Evolutionary conservation across 2,113 vertebrate genomes (phyloP).

Genomic region (Labeo catla): DNA sequence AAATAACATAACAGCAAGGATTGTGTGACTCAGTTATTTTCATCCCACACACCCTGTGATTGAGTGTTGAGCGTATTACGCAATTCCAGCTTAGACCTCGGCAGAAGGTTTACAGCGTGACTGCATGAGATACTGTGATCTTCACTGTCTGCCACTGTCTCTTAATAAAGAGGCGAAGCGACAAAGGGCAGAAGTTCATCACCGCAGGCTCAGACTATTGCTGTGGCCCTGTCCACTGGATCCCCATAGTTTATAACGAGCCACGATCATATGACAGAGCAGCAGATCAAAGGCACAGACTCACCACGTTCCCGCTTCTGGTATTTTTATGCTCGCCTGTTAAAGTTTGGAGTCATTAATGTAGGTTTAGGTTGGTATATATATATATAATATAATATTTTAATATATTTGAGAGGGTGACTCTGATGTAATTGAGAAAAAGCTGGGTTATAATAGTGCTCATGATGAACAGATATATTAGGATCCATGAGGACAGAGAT

Average conservation of each 20-base stretch:
- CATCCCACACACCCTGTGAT: constrained; percentile 18
- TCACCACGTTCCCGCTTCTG: constrained; percentile 45
- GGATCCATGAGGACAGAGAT: constrained; percentile 21
- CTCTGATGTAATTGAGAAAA: neutral
- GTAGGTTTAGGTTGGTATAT: constrained; percentile 53
- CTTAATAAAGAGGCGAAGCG: constrained; percentile 33
- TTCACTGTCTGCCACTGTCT: constrained; percentile 32
- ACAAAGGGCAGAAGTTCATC: constrained; percentile 41
- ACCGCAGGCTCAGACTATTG: constrained; percentile 22
- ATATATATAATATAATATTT: neutral
- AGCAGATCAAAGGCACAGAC: constrained; percentile 57
- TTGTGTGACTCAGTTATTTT: constrained; percentile 50
- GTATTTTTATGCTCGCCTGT: constrained; percentile 67
- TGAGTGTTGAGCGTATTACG: constrained; percentile 12
- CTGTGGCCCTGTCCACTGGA: constrained; percentile 9
- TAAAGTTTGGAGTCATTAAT: constrained; percentile 60
- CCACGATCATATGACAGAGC: constrained; percentile 46
- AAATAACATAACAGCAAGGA: constrained; percentile 56
- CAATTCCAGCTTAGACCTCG: constrained; percentile 9
- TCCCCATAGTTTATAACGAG: constrained; percentile 36
- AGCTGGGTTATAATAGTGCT: constrained; percentile 11
- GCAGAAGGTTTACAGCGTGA: constrained; percentile 1
- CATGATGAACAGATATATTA: constrained; percentile 40
- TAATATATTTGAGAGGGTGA: neutral
- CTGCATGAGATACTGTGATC: constrained; percentile 13